Evolutionary conservation across 2,888 invertebrate species (phyloP).

Genomic region (Amiota minor): DNA sequence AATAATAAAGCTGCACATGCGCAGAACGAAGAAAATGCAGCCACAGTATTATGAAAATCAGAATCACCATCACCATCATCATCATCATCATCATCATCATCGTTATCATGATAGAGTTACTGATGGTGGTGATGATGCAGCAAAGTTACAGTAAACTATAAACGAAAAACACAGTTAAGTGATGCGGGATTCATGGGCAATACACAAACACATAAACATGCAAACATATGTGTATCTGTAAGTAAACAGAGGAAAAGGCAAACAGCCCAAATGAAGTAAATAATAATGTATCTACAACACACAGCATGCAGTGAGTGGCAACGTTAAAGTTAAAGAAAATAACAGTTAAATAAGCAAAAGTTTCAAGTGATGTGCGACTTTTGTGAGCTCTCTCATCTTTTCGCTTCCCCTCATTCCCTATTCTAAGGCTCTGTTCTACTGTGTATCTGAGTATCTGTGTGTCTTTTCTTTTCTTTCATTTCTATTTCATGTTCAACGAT

Average conservation of each 20-base stretch:
- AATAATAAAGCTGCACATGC: slow-evolving; percentile 2
- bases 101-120: slow-evolving; percentile 1
- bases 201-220: neutral
- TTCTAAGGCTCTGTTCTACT: neutral
- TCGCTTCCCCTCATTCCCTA: neutral
- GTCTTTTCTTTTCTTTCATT: neutral
- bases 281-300: neutral
- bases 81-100: slow-evolving; percentile 41
- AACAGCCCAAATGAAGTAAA: neutral
- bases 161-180: slow-evolving; percentile 9
- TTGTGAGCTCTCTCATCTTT: neutral
- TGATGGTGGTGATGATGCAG: slow-evolving; percentile 27
- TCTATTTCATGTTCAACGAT: too few species aligned
- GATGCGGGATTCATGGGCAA: slow-evolving; percentile 9
- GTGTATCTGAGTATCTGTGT: neutral
- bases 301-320: neutral
- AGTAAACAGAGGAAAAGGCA: neutral
- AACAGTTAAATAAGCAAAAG: slow-evolving; percentile 64
- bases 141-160: slow-evolving; percentile 49
- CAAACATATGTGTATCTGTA: neutral
- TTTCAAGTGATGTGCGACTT: slow-evolving; percentile 46
- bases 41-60: slow-evolving; percentile 22
- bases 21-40: slow-evolving; percentile 14
- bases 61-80: slow-evolving; percentile 27
- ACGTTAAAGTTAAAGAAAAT: slow-evolving; percentile 32